These are phyloP conservation scores for Spialia ferax DNA, from an alignment of 2,888 invertebrate species.

Conservation along the genomic window DNA sequence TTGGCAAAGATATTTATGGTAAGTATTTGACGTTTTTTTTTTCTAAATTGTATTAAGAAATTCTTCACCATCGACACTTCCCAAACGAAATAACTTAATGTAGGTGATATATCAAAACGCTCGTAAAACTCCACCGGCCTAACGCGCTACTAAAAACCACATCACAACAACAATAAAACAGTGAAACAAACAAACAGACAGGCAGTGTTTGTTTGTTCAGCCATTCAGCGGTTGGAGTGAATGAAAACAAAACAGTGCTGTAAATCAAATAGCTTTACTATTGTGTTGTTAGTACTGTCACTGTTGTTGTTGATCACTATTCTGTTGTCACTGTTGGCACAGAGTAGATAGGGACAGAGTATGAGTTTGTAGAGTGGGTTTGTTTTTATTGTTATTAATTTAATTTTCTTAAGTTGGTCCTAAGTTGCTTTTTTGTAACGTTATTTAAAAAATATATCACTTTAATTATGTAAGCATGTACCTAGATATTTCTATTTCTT, in stretches of 20 bases:
- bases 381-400: not conserved
- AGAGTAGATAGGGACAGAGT: slow-evolving; percentile 1
- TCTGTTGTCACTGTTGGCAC: slow-evolving; percentile 15
- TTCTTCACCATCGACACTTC: no score
- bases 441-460: no score
- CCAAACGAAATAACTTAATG: no score
- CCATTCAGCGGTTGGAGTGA: slow-evolving; percentile 21
- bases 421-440: no score
- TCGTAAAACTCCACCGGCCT: not conserved
- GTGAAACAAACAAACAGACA: slow-evolving; percentile 15
- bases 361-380: not conserved
- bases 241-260: slow-evolving; percentile 29
- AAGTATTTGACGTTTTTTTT: no score
- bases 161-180: not conserved
- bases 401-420: no score
- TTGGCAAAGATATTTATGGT: no score
- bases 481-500: no score
- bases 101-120: not conserved
- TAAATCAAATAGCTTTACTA: slow-evolving; percentile 28
- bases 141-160: not conserved
- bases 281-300: slow-evolving; percentile 26
- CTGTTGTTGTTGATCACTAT: slow-evolving; percentile 6
- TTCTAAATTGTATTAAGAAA: no score
- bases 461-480: no score
- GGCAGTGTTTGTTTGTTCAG: slow-evolving; percentile 23